Conservation (phyloP, 2,797 vertebrate species). For the Echeneis naucrates region DNA sequence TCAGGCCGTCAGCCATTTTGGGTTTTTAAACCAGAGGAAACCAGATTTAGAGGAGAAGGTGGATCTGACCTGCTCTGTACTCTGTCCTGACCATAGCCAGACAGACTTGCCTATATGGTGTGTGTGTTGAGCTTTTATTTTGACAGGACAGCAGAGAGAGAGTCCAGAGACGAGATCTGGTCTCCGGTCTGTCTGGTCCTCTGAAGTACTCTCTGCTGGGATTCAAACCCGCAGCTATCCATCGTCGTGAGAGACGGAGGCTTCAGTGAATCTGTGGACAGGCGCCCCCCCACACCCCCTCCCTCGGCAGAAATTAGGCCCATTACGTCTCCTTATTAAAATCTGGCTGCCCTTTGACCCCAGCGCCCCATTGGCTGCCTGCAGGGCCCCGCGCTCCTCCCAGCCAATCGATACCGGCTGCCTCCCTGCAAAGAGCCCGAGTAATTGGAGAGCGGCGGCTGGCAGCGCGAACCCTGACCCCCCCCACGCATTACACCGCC, state of each 20-base stretch:
- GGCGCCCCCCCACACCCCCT: not conserved
- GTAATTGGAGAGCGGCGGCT: constrained; percentile 79
- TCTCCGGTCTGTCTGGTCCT: no score
- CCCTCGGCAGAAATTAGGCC: constrained; percentile 68
- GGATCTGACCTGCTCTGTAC: no score
- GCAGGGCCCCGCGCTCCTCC: constrained; percentile 52
- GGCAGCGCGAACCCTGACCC: constrained; percentile 77
- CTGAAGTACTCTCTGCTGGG: no score
- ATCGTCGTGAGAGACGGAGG: constrained; percentile 28
- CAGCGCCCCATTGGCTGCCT: constrained; percentile 75
- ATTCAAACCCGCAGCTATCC: no score
- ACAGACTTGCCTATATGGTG: no score
- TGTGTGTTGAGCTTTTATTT: no score
- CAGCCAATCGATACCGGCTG: constrained; percentile 77
- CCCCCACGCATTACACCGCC: constrained; percentile 74
- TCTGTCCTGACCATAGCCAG: no score
- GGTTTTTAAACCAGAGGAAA: no score
- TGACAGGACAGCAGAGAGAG: no score
- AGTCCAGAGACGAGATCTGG: no score
- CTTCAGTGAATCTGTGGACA: constrained; percentile 67
- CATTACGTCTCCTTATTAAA: constrained; percentile 83
- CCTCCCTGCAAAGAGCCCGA: constrained; percentile 71
- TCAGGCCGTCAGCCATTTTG: no score
- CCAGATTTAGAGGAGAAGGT: no score
- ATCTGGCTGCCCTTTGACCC: constrained; percentile 76